phyloP scores from a whole-genome alignment of 2,113 vertebrate genomes.

The Psilopsiagon aurifrons region DNA sequence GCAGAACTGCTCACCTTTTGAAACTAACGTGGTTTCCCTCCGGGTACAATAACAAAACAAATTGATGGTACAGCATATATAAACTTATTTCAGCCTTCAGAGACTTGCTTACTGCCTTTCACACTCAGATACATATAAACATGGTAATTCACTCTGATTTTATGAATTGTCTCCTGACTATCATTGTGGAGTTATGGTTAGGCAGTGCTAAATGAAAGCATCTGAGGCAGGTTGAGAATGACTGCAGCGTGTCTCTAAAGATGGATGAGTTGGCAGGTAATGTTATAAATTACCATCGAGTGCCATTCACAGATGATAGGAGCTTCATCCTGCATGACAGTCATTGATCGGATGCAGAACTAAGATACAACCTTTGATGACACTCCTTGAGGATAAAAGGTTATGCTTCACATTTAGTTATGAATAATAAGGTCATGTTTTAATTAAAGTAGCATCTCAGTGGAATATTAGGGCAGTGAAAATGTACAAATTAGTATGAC shows the following conservation, averaged over 20 bases:
- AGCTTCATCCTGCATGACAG: conserved; percentile 74
- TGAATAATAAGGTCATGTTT: conserved; percentile 80
- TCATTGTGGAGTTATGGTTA: conserved; percentile 23
- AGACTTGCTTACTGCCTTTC: conserved; percentile 42
- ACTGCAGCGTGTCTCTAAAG: conserved; percentile 66
- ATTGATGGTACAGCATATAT: conserved; percentile 12
- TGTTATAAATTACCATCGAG: conserved; percentile 74
- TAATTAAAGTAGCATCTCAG: conserved; percentile 74
- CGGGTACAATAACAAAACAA: conserved; percentile 23
- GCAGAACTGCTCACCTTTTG: conserved; percentile 45
- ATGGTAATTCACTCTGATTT: conserved; percentile 55
- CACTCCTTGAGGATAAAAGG: conserved; percentile 77
- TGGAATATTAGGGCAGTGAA: conserved; percentile 68
- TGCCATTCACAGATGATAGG: conserved; percentile 66
- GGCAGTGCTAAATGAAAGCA: conserved; percentile 56
- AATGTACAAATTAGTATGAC: conserved; percentile 75
- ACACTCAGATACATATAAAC: conserved; percentile 14
- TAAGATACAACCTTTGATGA: conserved; percentile 74
- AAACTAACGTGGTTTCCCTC: conserved; percentile 28
- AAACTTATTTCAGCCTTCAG: conserved; percentile 27
- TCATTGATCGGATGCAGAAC: conserved; percentile 70
- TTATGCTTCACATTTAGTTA: conserved; percentile 73
- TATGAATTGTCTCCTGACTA: conserved; percentile 52
- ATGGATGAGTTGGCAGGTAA: conserved; percentile 72
- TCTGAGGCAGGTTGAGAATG: conserved; percentile 49